Conservation (phyloP, 2,113 vertebrate genomes). For the Girardinichthys multiradiatus region DNA sequence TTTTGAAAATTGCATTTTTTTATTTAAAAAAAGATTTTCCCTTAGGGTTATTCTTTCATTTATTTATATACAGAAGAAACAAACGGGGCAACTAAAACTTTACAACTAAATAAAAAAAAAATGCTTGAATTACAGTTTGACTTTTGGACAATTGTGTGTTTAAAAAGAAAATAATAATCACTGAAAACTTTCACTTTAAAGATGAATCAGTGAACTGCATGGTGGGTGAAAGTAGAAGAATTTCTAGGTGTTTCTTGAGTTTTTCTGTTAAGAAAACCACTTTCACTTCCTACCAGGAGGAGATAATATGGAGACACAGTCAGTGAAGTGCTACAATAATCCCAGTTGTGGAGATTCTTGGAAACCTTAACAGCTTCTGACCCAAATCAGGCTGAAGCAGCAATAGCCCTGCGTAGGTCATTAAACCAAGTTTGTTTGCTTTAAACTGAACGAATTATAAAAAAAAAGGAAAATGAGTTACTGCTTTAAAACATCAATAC, state of each 20-base stretch:
- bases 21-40: neutral
- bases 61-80: neutral
- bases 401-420: neutral
- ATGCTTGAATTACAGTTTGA: neutral
- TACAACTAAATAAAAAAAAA: neutral
- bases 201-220: neutral
- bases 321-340: neutral
- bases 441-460: neutral
- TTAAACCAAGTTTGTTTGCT: neutral
- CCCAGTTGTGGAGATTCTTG: neutral
- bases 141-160: neutral
- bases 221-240: neutral
- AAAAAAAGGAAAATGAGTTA: neutral
- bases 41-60: too few relatives aligned
- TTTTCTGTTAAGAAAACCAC: neutral
- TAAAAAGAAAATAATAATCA: neutral
- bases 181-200: neutral
- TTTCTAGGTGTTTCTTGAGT: neutral
- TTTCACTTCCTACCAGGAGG: neutral
- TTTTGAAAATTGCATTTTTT: neutral
- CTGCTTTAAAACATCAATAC: neutral
- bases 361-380: neutral
- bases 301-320: neutral
- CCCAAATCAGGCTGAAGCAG: conserved; percentile 1
- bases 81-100: neutral